Conservation (phyloP, 2,113 vertebrate genomes). For the Archilochus colubris region DNA sequence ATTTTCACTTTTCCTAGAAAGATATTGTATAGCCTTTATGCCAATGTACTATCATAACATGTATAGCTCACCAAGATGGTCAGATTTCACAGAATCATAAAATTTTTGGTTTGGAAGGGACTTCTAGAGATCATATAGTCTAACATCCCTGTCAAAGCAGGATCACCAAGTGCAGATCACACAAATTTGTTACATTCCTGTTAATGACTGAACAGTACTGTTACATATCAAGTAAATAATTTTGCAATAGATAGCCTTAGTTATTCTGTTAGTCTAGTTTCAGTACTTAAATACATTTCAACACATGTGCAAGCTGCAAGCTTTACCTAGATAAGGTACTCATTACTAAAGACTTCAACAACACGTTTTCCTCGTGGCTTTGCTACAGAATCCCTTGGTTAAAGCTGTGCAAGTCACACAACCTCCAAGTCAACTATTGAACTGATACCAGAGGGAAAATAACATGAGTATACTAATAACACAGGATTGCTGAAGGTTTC, state of each 20-base stretch:
- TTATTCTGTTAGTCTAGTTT: not conserved
- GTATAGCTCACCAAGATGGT: not conserved
- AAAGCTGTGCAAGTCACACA: not conserved
- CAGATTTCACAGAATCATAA: not conserved
- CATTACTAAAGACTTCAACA: not conserved
- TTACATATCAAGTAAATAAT: not conserved
- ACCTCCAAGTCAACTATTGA: not conserved
- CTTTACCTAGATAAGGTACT: not conserved
- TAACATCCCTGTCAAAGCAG: too few relatives aligned
- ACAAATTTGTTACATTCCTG: not conserved
- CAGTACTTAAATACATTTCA: not conserved
- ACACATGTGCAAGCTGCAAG: not conserved
- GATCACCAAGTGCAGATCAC: too few relatives aligned
- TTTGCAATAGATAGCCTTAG: not conserved
- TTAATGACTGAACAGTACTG: not conserved
- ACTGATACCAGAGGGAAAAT: not conserved
- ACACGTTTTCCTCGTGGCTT: not conserved
- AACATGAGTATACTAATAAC: not conserved
- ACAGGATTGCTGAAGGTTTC: not conserved
- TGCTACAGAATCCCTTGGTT: not conserved
- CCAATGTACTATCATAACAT: not conserved
- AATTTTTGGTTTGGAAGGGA: too few relatives aligned
- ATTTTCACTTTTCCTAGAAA: not conserved
- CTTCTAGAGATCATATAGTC: too few relatives aligned
- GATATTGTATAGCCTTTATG: not conserved